These are phyloP conservation scores for Tetheella fluctuosa DNA, from an alignment of 2,888 invertebrate species.

Conservation along the genomic window DNA sequence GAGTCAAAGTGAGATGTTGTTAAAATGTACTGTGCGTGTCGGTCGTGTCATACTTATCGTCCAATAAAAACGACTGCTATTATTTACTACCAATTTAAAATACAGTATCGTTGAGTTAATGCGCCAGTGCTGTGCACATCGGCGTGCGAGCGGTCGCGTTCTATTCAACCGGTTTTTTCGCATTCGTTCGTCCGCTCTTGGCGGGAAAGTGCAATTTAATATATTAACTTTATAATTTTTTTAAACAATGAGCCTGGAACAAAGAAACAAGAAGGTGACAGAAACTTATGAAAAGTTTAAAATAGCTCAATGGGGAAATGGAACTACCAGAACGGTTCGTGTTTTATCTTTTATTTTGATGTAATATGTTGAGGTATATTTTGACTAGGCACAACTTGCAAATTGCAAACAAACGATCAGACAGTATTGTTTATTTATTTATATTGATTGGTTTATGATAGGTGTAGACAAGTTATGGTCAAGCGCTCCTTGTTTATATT, in stretches of 20 bases:
- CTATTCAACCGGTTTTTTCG: conserved; percentile 43
- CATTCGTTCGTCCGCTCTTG: conserved; percentile 40
- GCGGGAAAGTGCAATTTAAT: conserved; percentile 61
- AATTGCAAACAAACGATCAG: not conserved
- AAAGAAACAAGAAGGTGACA: conserved; percentile 72
- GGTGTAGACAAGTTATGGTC: not conserved
- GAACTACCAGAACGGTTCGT: conserved; percentile 59
- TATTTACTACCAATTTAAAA: conserved; percentile 53
- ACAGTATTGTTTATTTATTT: not conserved
- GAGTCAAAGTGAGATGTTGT: not conserved
- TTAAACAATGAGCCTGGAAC: conserved; percentile 72
- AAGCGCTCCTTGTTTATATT: not conserved
- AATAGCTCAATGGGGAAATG: conserved; percentile 74
- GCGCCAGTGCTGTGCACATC: conserved; percentile 59
- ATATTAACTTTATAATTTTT: conserved; percentile 35
- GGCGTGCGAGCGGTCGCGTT: conserved; percentile 63
- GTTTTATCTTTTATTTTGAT: conserved; percentile 28
- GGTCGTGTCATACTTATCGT: conserved; percentile 33
- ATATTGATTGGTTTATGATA: not conserved
- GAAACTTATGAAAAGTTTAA: conserved; percentile 77
- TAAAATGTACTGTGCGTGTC: conserved; percentile 28
- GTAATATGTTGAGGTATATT: not conserved
- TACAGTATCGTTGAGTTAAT: conserved; percentile 46
- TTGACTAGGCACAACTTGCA: too few relatives aligned
- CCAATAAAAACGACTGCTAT: conserved; percentile 40